These are phyloP conservation scores for Horisme vitalbata DNA, from an alignment of 2,888 invertebrate species.

Conservation along the genomic window DNA sequence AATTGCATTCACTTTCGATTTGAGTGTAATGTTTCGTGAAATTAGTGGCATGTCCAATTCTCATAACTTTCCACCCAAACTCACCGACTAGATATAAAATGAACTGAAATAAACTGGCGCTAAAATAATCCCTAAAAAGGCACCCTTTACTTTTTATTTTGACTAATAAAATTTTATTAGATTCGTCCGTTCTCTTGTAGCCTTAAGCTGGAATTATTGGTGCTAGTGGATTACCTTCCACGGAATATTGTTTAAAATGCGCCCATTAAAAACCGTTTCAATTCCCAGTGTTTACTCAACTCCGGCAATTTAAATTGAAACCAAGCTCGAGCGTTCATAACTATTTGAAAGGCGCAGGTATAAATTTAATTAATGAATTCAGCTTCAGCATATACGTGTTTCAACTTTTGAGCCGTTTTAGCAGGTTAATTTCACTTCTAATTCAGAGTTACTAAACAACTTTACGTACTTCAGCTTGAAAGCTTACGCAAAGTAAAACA, in stretches of 20 bases:
- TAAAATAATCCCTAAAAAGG: slow-evolving; percentile 38
- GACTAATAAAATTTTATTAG: slow-evolving; percentile 35
- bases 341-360: slow-evolving; percentile 18
- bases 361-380: slow-evolving; percentile 21
- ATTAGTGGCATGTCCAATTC: slow-evolving; percentile 23
- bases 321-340: slow-evolving; percentile 18
- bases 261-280: slow-evolving; percentile 20
- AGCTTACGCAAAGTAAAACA: slow-evolving; percentile 8
- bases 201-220: slow-evolving; percentile 33
- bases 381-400: slow-evolving; percentile 3
- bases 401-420: slow-evolving; percentile 8
- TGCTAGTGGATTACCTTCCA: slow-evolving; percentile 26
- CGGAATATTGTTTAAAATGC: slow-evolving; percentile 27
- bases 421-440: slow-evolving; percentile 13
- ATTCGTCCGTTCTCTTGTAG: slow-evolving; percentile 34
- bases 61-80: slow-evolving; percentile 26
- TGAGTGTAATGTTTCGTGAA: slow-evolving; percentile 16
- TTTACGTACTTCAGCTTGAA: slow-evolving; percentile 6
- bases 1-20: slow-evolving; percentile 2
- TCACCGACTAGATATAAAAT: slow-evolving; percentile 23
- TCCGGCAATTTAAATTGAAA: slow-evolving; percentile 20
- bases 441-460: slow-evolving; percentile 14
- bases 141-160: slow-evolving; percentile 35
- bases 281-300: slow-evolving; percentile 22
- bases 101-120: slow-evolving; percentile 25